Evolutionary conservation across 2,797 vertebrate species (phyloP), one percentile per base, ranked within the genome.

Genomic region (Odontamblyopus lacepedii): DNA sequence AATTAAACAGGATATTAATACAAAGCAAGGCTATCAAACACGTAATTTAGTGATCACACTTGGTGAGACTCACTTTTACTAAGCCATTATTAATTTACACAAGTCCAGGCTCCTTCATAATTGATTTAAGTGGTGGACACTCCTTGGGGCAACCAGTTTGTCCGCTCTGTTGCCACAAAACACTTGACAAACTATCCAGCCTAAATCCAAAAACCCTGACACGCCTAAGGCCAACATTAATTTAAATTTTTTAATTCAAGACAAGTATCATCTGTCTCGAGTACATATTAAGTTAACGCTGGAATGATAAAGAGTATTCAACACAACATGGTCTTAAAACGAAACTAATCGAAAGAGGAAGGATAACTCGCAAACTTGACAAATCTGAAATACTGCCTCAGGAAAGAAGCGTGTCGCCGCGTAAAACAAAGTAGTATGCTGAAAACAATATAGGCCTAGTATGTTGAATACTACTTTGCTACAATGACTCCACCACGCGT

Each of bases 41-140:
- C 59, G 56, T 69, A 61, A 63, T 75, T 16, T 63, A 69, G 69
- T 86, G 85, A 83, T 87, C 81, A 87, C 75, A 83, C 76, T 71
- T 84, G 82, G 29, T 55, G 69, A 64, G 51, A 78, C 73, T 77
- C 79, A 85, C 83, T 83, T 82, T 89, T 83, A 87, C 83, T 84
- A 79, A 72, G 67, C 80, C 85, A 89, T 91, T n/a, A 88, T 88
- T 89, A 72, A 89, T 88, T 89, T 57, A 74, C 79, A 81, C 67
- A 85, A 69, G 78, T 5, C 64, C 83, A 69, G 69, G 55, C 41
- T 70, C 59, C 60, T 81, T 84, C 72, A 83, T 84, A 56, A 83
- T 63, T 88, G 63, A 86, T 80, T 84, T 26, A 84, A 67, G 64
- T 81, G 63, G 60, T 23, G 62, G 75, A 75, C 67, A 72, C 41